These are phyloP conservation scores for Eilema sororculum DNA, from an alignment of 2,888 invertebrate genomes.

Conservation along the genomic window DNA sequence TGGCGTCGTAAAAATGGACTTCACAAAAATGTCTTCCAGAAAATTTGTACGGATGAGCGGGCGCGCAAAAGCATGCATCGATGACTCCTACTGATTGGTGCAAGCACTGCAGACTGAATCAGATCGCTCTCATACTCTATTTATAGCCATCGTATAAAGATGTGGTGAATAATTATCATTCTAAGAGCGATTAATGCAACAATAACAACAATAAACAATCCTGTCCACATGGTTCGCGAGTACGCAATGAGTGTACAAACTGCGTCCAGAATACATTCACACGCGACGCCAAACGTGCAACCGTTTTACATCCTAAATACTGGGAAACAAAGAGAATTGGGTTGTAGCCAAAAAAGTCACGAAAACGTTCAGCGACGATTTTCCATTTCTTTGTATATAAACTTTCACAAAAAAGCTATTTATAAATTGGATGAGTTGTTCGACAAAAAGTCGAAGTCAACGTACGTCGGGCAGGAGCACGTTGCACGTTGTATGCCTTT, in stretches of 20 bases:
- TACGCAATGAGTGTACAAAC: slow-evolving; percentile 20
- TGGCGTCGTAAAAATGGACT: no score
- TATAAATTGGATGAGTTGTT: slow-evolving; percentile 43
- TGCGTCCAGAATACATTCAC: slow-evolving; percentile 29
- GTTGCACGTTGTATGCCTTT: slow-evolving; percentile 46
- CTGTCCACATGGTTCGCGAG: slow-evolving; percentile 19
- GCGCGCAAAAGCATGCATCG: background rate
- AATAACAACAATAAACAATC: slow-evolving; percentile 22
- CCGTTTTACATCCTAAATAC: slow-evolving; percentile 56
- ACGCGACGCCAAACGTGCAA: slow-evolving; percentile 24
- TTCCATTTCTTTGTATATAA: slow-evolving; percentile 75
- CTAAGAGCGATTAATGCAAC: slow-evolving; percentile 11
- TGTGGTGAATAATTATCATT: background rate
- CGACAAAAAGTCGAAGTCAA: slow-evolving; percentile 61
- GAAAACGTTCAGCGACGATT: slow-evolving; percentile 54
- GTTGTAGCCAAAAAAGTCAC: slow-evolving; percentile 62
- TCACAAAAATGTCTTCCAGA: no score
- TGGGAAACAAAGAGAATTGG: slow-evolving; percentile 77
- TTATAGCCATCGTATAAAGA: background rate
- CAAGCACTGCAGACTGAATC: background rate
- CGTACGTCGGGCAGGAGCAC: slow-evolving; percentile 51
- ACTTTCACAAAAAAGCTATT: slow-evolving; percentile 56
- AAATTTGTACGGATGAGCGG: background rate
- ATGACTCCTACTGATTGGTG: background rate
- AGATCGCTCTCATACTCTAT: background rate